These are phyloP conservation scores for Gerris lacustris DNA, from an alignment of 2,888 invertebrate genomes.

Conservation along the genomic window DNA sequence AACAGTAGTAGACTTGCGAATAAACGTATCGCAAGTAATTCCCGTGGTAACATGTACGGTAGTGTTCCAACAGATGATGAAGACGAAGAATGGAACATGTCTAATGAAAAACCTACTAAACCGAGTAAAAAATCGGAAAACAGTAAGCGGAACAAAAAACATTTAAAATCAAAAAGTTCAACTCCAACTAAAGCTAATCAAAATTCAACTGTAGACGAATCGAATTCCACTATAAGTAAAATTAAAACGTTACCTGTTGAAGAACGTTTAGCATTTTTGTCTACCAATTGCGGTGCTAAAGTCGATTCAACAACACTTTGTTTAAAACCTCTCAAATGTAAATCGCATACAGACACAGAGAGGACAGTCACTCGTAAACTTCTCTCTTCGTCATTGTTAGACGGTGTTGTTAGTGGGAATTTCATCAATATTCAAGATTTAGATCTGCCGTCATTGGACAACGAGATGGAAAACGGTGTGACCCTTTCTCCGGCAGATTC, in stretches of 20 bases:
- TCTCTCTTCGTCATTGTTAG: background rate
- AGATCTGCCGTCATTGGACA: background rate
- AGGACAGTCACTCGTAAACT: background rate
- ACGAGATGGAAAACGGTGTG: background rate
- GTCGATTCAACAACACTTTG: background rate
- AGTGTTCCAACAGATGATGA: background rate
- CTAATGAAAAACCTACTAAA: background rate
- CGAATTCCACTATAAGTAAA: background rate
- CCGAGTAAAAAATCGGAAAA: background rate
- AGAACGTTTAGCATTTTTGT: conserved; percentile 1
- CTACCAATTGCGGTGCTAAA: background rate
- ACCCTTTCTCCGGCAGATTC: background rate
- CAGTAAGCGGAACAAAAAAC: background rate
- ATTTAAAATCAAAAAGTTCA: background rate
- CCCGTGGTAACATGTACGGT: background rate
- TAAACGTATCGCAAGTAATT: background rate
- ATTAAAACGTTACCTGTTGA: background rate
- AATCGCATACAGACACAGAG: background rate
- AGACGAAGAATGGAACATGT: background rate
- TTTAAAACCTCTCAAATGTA: background rate
- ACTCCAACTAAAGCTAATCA: background rate
- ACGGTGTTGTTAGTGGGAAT: background rate
- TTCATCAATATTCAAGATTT: background rate
- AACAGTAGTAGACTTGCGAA: background rate
- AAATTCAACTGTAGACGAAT: background rate